Evolutionary conservation across 2,888 invertebrate genomes (phyloP), one percentile per base, ranked within the genome.

Genomic region (Drosophila sordidula): DNA sequence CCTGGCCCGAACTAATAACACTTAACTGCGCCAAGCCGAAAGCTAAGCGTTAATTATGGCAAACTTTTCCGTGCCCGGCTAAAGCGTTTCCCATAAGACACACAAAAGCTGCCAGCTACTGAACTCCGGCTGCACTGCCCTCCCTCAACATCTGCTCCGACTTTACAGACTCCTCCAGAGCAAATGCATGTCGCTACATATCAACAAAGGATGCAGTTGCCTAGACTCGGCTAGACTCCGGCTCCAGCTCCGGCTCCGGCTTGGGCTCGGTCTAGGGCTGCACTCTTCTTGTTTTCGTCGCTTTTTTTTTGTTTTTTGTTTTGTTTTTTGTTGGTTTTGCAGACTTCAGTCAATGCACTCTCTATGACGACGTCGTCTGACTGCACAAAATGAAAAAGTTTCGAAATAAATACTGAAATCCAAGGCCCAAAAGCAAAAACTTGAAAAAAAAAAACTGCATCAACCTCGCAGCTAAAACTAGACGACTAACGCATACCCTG

Each of bases 281-380:
- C 79, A 50, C 70, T 76, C 70, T 68, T 68, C 49, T 59, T 63
- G 64, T 66, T 78, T 81, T 62, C 44, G 67, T 68, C 52, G 39
- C 64, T 64, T 64, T 61, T 55, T 59, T 69, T 65, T 46, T 18
- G 45, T 54, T 47, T 57, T 59, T 65, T 64, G 41, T 52, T 46
- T 61, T 56, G 52, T 61, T 66, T 57, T 70, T 45, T 64, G 46
- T 64, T 52, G 63, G 57, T 86, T 80, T 73, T 67, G 55, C 63
- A 81, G 89, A 77, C 87, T 89, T 87, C 89, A 90, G 88, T 90
- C 90, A 89, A 87, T 89, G 88, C 88, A 89, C 88, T 89, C 86
- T 89, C 89, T 88, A 90, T 86, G 88, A 83, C 79, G 82, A 52
- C 80, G 85, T 75, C 87, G 89, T 89, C 84, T 89, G 89, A 87